Evolutionary conservation across 2,888 invertebrate species (phyloP), one percentile per base, ranked within the genome.

Genomic region (Megalurothrips usitatus): DNA sequence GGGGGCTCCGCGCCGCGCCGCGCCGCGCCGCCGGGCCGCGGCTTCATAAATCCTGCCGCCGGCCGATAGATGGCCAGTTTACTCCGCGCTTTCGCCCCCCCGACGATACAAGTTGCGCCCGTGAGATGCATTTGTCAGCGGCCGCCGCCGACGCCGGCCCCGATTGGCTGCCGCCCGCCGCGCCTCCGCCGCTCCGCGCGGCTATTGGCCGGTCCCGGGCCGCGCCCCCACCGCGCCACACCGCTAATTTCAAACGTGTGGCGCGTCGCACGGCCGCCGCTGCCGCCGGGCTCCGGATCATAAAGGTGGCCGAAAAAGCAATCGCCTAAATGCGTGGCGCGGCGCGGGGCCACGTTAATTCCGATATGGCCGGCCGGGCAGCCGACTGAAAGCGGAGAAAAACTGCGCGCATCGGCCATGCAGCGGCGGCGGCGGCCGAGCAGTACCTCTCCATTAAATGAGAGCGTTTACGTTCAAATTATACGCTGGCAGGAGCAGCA

Each of bases 91-190:
- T 75, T 26, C 6, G 34, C 34, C 34, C 34, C 3, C 34, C 34
- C n/a, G n/a, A 6, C 68, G 68, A 75, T 75, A 75, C 68, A 75
- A 75, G 68, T 75, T 75, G 68, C 68, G 68, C 68, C 68, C 68
- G 68, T 75, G 68, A 75, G 68, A 75, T 75, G 68, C 68, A 75
- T 75, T 75, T 75, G 26, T 75, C 68, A 75, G 68, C 68, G 10
- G 68, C 14, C n/a, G 68, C 68, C 11, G 68, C 26, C n/a, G 58
- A n/a, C 58, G 58, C 58, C 14, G 58, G 14, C 58, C 58, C 58
- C 58, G 17, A n/a, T n/a, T 43, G 34, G 34, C 34, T 43, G 34
- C 34, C 34, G 6, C 34, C 34, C 34, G 3, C 3, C 34, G 34
- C 34, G 3, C 6, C 34, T 6, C 6, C 34, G 34, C 58, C 17